Conservation (phyloP, 2,888 invertebrate species). For the Onchidella celtica region DNA sequence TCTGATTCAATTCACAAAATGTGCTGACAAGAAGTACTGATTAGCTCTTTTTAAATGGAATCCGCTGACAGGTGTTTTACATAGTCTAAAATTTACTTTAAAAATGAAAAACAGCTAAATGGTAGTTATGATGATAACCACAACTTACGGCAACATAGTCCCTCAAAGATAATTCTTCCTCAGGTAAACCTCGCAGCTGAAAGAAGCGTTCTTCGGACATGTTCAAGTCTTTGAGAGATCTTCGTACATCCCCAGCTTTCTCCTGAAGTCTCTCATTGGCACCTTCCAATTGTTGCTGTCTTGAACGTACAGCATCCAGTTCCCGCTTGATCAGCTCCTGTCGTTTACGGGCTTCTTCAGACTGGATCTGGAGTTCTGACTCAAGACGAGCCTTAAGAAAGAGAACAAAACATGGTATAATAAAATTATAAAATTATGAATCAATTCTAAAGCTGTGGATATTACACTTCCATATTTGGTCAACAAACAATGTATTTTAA, state of each 20-base stretch:
- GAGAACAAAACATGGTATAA: background rate
- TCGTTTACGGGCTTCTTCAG: slow-evolving; percentile 75
- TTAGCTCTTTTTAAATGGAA: too few species aligned
- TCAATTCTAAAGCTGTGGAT: too few species aligned
- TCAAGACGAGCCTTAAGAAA: slow-evolving; percentile 71
- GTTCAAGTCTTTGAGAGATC: slow-evolving; percentile 73
- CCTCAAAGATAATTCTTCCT: slow-evolving; percentile 76
- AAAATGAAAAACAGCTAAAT: too few species aligned
- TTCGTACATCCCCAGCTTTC: slow-evolving; percentile 76
- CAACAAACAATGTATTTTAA: too few species aligned
- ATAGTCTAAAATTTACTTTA: too few species aligned
- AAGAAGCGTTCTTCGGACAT: slow-evolving; percentile 76
- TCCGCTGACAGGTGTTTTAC: too few species aligned
- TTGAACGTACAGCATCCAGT: slow-evolving; percentile 74
- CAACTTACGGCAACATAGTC: slow-evolving; percentile 78
- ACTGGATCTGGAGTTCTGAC: slow-evolving; percentile 76
- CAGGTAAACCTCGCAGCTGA: slow-evolving; percentile 68
- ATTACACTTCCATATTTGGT: too few species aligned
- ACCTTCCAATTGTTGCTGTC: slow-evolving; percentile 77
- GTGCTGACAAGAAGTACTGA: too few species aligned
- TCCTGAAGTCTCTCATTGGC: slow-evolving; percentile 78
- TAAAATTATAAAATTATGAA: too few species aligned
- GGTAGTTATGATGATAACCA: too few species aligned
- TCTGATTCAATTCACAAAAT: too few species aligned
- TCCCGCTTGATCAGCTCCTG: slow-evolving; percentile 76